Evolutionary conservation across 2,797 vertebrate genomes (phyloP), one percentile per base, ranked within the genome.

Genomic region (Betta splendens): DNA sequence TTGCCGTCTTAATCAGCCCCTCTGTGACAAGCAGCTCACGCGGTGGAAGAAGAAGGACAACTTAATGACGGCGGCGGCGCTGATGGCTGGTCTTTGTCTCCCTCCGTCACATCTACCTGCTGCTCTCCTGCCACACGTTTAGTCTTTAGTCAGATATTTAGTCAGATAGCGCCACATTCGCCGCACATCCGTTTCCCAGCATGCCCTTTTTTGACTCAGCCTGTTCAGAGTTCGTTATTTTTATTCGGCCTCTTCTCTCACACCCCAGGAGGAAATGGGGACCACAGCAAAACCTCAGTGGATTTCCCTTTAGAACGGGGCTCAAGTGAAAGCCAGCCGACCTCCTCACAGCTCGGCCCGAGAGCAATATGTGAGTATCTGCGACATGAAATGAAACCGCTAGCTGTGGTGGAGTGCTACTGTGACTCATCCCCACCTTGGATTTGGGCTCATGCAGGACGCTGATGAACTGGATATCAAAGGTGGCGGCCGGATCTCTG

Each of bases 1-100:
- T 62, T 47, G 61, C 51, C 36, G 57, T 70, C 69, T 70, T 87
- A 81, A 87, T 87, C 77, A 85, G 80, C 56, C 86, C 79, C 77
- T 81, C 40, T 70, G 82, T 76, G 82, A 78, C 67, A 71, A 67
- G 68, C 53, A 57, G 52, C 43, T 55, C 51, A 48, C 79, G 79
- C 67, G 50, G 28, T 20, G 38, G 38, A 60, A 67, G 79, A 33
- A 78, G 65, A 29, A 62, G 69, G 80, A 81, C 68, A 64, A 42
- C 22, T 68, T 72, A 57, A 72, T 75, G 64, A 64, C 42, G 52
- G 43, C 59, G 60, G 57, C 43, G 47, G 36, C 56, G 68, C 26
- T 66, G 43, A 55, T 48, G 43, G 59, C 26, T 64, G 51, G 64
- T 77, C 52, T 66, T 64, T 75, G 42, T 78, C 52, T 55, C 5